phyloP scores from a whole-genome alignment of 1,140 invertebrate genomes.

The Pantala flavescens region DNA sequence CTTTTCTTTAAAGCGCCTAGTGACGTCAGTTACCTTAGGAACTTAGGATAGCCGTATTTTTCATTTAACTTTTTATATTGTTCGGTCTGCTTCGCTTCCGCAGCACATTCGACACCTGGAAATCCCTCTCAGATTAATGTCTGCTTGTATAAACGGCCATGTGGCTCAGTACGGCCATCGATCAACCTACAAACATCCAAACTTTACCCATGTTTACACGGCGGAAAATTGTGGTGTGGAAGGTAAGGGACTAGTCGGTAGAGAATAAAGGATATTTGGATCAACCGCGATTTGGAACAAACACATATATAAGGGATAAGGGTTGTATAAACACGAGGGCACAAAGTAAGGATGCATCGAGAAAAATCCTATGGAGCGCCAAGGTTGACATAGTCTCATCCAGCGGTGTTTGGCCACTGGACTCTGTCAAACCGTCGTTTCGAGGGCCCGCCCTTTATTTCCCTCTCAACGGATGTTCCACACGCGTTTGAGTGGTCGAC shows the following conservation, averaged over 20 bases:
- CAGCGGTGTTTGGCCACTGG: not conserved
- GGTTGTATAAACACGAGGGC: not conserved
- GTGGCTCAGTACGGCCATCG: not conserved
- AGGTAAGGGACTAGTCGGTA: not conserved
- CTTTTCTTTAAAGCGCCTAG: no score
- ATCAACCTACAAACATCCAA: not conserved
- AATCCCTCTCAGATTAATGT: not conserved
- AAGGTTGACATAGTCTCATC: not conserved
- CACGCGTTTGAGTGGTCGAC: no score
- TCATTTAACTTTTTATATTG: not conserved
- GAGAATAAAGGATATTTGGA: not conserved
- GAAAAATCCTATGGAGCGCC: not conserved
- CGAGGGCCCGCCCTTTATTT: no score
- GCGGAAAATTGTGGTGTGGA: slow-evolving; percentile 1
- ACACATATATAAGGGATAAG: not conserved
- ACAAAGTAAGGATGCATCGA: not conserved
- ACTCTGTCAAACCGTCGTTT: not conserved
- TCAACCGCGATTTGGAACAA: not conserved
- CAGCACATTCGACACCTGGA: not conserved
- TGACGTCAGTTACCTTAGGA: no score
- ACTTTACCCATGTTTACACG: slow-evolving; percentile 4
- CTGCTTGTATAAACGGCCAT: not conserved
- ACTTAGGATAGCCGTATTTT: no score
- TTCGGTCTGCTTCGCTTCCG: not conserved
- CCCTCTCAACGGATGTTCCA: no score